Evolutionary conservation across 30 jellyfish, hydroid and myxozoan species (phyloP).

Genomic region (Aurelia sp.): DNA sequence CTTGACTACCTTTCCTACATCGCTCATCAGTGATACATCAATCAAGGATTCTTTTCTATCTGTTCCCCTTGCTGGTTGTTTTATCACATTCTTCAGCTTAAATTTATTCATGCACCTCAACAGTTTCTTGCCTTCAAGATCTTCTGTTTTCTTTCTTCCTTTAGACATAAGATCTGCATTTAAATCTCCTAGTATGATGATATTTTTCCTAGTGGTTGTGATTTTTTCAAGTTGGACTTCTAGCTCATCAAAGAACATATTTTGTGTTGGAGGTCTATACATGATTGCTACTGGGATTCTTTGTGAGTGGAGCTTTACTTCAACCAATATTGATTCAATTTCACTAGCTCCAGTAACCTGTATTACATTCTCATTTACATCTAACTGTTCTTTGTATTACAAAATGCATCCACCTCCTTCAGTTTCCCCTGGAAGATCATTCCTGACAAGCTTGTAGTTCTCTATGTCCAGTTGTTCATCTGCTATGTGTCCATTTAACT

Average conservation of each 20-base stretch:
- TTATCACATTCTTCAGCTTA: conserved; percentile 15
- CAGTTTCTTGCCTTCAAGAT: conserved; percentile 27
- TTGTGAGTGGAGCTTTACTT: conserved; percentile 15
- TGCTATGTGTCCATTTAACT: conserved; percentile 22
- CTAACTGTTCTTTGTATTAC: conserved; percentile 15
- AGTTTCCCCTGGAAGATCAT: conserved; percentile 19
- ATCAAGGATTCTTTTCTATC: conserved; percentile 28
- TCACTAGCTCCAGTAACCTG: conserved; percentile 19
- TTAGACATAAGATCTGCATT: conserved; percentile 30
- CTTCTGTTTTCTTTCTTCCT: conserved; percentile 27
- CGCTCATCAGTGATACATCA: conserved; percentile 26
- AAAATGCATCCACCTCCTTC: conserved; percentile 5
- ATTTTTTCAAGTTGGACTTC: conserved; percentile 30
- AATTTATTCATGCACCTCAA: conserved; percentile 20
- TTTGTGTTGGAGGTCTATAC: conserved; percentile 38
- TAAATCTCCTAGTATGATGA: conserved; percentile 37
- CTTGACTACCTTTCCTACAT: conserved; percentile 27
- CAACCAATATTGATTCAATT: conserved; percentile 17
- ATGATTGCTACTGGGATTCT: conserved; percentile 23
- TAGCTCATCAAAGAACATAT: conserved; percentile 25
- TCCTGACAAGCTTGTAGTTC: conserved; percentile 13
- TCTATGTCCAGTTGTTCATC: conserved; percentile 21
- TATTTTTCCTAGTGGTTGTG: conserved; percentile 19
- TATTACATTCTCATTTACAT: conserved; percentile 15
- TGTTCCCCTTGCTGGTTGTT: not conserved